Evolutionary conservation across 1,140 invertebrate genomes (phyloP), one percentile per base, ranked within the genome.

Genomic region (Parapsyche elsis): DNA sequence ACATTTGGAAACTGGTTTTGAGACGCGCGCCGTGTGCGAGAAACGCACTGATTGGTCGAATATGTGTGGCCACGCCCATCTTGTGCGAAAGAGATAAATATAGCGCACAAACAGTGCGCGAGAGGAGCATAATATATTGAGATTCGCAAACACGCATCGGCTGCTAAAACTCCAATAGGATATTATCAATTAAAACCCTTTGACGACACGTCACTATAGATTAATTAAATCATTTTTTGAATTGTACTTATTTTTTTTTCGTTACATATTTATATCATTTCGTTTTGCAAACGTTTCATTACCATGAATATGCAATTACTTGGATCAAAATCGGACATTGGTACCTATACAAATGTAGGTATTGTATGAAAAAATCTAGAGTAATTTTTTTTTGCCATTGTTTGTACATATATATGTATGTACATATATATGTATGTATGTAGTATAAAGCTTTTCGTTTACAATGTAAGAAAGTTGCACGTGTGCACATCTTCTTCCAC

Each of bases 1-100:
- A 86, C 87, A 88, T 87, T 88, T 88, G 88, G 87, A 87, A 87
- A 88, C 87, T 87, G 88, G 88, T 88, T 87, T 88, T 88, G 88
- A 88, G 87, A 87, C 87, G 85, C 86, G 87, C 87, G 87, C 88
- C 88, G 88, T 88, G 86, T 87, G 86, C 87, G 87, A 86, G 86
- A 87, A 84, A 84, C 84, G 85, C 85, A 81, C 86, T 86, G 86
- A 88, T 88, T 89, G 87, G 88, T 86, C 84, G 84, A 84, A 84
- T 84, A 85, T 26, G 19, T 23, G 16, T 16, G 87, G 82, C 87
- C 87, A 87, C 87, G 87, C 88, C 88, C 88, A 86, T 85, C 87
- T 86, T 85, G 87, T 85, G 85, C 86, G 86, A 84, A 24, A 87
- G 85, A 87, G 87, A 87, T 88, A 67, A 67, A 67, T 12, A 53